Percentiles rank a stretch among this genome's conserved stretches.
Evolutionary conservation across 2,113 vertebrate genomes (phyloP).

Genomic region (Cichladusa arquata): DNA sequence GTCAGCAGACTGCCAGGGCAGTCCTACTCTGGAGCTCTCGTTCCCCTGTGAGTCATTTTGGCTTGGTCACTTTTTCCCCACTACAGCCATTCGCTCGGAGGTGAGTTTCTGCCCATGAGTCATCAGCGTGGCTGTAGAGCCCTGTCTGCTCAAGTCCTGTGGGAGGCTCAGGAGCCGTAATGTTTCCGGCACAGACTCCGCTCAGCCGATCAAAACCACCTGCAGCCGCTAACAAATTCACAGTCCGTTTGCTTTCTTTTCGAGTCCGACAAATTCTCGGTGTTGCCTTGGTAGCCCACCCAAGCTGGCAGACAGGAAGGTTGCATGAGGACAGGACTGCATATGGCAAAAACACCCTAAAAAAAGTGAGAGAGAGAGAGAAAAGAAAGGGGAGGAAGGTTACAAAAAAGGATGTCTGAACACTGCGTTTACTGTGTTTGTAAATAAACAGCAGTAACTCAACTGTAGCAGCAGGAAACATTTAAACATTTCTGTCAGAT

Average conservation of each 20-base stretch:
- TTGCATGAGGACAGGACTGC: neutral
- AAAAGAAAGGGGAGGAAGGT: neutral
- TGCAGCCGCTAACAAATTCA: neutral
- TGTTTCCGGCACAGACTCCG: neutral
- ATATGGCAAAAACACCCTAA: neutral
- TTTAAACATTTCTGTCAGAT: neutral
- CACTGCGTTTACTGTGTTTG: neutral
- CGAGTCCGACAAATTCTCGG: neutral
- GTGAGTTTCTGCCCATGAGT: neutral
- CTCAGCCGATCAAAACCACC: neutral
- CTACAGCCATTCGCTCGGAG: neutral
- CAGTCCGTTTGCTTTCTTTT: neutral
- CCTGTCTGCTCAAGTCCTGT: neutral
- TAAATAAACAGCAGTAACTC: conserved; percentile 36
- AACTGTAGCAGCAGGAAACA: conserved; percentile 14
- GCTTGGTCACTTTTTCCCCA: conserved; percentile 10
- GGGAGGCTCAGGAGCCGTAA: neutral
- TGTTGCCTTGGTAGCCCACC: neutral
- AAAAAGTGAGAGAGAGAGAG: neutral
- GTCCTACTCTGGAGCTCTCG: neutral
- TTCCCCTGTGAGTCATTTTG: conserved; percentile 11
- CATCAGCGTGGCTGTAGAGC: neutral
- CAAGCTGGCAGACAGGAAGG: neutral
- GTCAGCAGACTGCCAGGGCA: neutral
- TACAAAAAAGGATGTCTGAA: neutral